phyloP scores from a whole-genome alignment of 2,113 vertebrate species.

The Perca fluviatilis region DNA sequence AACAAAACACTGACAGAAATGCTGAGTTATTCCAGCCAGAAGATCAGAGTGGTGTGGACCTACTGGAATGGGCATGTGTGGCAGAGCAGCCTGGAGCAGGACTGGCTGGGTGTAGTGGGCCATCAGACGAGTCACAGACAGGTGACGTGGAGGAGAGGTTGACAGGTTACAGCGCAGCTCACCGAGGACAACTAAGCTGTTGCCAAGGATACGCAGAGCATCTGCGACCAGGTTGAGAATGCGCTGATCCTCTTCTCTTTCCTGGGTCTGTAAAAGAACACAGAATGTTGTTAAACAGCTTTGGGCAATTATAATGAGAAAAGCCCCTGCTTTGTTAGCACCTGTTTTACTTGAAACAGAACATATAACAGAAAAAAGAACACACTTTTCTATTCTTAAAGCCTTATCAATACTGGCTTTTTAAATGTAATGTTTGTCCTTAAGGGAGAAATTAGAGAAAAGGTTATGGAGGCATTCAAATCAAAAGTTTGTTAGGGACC shows the following conservation, averaged over 20 bases:
- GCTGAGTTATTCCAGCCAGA: neutral
- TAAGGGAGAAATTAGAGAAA: too few species aligned
- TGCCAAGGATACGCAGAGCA: conserved; percentile 88
- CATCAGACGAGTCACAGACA: conserved; percentile 88
- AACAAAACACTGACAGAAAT: neutral
- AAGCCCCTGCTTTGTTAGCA: neutral
- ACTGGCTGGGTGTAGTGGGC: conserved; percentile 88
- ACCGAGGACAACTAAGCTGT: conserved; percentile 88
- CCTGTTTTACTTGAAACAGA: neutral
- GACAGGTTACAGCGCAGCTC: conserved; percentile 90
- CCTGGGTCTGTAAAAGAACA: conserved; percentile 81
- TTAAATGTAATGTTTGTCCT: too few species aligned
- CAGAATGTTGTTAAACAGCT: neutral
- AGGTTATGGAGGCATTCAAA: too few species aligned
- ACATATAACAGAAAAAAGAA: neutral
- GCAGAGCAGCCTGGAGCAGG: conserved; percentile 82
- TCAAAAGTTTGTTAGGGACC: too few species aligned
- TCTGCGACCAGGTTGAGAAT: conserved; percentile 89
- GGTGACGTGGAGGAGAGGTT: conserved; percentile 85
- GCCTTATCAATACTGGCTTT: neutral
- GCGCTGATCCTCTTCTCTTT: conserved; percentile 89
- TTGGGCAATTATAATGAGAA: neutral
- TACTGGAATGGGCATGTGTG: conserved; percentile 89
- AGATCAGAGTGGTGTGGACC: conserved; percentile 20
- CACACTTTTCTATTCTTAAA: neutral